Evolutionary conservation across 1,140 invertebrate species (phyloP).

Genomic region (Neodiprion fabricii): DNA sequence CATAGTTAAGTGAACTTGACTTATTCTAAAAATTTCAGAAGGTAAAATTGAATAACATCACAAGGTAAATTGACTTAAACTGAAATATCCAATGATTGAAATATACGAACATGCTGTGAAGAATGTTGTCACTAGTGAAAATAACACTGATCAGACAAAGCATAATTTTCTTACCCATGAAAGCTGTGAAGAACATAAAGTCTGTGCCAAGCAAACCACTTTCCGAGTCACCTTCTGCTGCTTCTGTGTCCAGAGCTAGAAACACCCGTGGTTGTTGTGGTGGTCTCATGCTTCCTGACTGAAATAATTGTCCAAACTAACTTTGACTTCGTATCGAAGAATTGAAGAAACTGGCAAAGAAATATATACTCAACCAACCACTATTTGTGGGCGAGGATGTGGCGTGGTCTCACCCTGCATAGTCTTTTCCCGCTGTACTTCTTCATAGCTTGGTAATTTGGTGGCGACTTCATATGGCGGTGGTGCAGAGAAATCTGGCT

Average conservation of each 20-base stretch:
- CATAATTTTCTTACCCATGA: constrained; percentile 70
- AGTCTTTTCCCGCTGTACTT: constrained; percentile 85
- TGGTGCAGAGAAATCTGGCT: constrained; percentile 82
- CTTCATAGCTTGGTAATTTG: constrained; percentile 89
- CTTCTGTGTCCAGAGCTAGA: constrained; percentile 74
- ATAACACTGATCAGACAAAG: background rate
- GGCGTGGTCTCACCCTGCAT: constrained; percentile 72
- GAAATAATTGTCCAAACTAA: constrained; percentile 30
- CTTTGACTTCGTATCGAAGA: no score
- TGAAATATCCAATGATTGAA: no score
- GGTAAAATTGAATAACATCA: no score
- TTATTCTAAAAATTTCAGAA: no score
- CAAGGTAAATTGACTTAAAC: no score
- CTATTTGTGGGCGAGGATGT: constrained; percentile 50
- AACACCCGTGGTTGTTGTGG: constrained; percentile 70
- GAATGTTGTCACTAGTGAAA: background rate
- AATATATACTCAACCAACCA: background rate
- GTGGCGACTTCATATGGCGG: constrained; percentile 84
- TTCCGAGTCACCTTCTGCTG: constrained; percentile 74
- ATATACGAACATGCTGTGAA: no score
- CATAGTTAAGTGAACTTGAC: no score
- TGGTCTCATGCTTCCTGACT: constrained; percentile 59
- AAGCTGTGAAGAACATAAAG: constrained; percentile 87
- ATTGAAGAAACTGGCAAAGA: no score
- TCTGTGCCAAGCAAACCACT: constrained; percentile 83